Evolutionary conservation across 2,888 invertebrate genomes (phyloP).

Genomic region (Xylota sylvarum): DNA sequence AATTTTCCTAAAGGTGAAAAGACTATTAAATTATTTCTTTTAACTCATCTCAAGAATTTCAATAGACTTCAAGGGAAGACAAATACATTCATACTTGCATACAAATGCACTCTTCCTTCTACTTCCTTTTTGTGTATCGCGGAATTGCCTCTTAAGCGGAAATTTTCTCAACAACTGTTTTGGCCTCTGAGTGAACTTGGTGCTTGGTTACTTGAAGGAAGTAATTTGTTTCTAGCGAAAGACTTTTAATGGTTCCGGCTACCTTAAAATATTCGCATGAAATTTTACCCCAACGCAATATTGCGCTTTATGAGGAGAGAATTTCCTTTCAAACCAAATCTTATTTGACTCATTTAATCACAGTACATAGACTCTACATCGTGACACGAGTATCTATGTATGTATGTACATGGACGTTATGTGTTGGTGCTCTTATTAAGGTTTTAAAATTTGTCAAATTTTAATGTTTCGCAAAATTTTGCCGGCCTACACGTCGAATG

Average conservation of each 20-base stretch:
- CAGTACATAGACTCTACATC: not conserved
- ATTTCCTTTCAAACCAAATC: not conserved
- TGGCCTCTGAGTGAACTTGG: not conserved
- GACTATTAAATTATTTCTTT: no score
- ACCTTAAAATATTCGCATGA: not conserved
- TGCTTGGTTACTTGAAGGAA: not conserved
- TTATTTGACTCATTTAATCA: not conserved
- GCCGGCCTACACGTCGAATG: not conserved
- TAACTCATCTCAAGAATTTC: no score
- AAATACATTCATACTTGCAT: no score
- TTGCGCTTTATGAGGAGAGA: no score
- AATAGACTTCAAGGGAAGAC: no score
- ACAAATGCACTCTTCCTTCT: no score
- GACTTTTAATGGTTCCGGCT: no score
- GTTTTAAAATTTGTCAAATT: not conserved
- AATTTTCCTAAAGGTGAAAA: no score
- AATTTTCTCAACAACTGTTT: not conserved
- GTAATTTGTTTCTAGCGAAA: not conserved
- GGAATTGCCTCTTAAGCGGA: no score
- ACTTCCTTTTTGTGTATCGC: no score
- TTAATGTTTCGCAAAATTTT: not conserved
- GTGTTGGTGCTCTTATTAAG: not conserved
- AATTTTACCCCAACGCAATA: not conserved
- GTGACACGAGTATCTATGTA: not conserved
- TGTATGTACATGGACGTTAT: not conserved